Percentiles rank a stretch among this genome's conserved stretches.
Conservation (phyloP, 2,113 vertebrate species). For the Serinus canaria region DNA sequence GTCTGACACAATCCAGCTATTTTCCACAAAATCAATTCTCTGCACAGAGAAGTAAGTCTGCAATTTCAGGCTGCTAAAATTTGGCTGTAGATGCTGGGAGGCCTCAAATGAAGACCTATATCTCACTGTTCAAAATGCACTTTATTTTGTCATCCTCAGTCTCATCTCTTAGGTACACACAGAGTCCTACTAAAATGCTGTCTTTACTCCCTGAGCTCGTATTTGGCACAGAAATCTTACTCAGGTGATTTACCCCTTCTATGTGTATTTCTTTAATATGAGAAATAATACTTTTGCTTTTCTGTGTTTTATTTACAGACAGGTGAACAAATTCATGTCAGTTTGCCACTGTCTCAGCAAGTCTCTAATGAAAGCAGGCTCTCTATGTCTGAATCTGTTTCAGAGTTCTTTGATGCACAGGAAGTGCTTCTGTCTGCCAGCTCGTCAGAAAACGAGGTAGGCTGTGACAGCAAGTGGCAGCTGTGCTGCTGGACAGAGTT, state of each 20-base stretch:
- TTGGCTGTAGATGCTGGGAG: not conserved
- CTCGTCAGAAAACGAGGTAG: slow-evolving; percentile 96
- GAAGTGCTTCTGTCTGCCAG: slow-evolving; percentile 98
- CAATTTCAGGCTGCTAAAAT: not conserved
- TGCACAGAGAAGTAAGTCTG: not conserved
- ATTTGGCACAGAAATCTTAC: not conserved
- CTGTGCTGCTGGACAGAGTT: not conserved
- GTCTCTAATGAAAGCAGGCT: slow-evolving; percentile 95
- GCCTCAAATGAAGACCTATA: not conserved
- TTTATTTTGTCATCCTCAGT: not conserved
- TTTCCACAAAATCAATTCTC: not conserved
- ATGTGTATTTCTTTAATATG: not conserved
- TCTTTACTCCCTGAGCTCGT: not conserved
- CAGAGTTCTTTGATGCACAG: slow-evolving; percentile 98
- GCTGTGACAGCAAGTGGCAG: not conserved
- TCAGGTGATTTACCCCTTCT: not conserved
- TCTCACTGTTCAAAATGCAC: not conserved
- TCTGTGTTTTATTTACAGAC: slow-evolving; percentile 73
- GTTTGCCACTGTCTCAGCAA: slow-evolving; percentile 93
- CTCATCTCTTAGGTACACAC: not conserved
- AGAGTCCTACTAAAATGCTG: not conserved
- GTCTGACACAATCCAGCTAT: not conserved
- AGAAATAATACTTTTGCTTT: not conserved
- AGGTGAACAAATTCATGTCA: slow-evolving; percentile 86
- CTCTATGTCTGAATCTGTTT: slow-evolving; percentile 98